These are phyloP conservation scores for cattle (Bos taurus) DNA, from an alignment of 2,113 vertebrate species.

Conservation along the genomic window ARS-UCD2.0 NC_037335.1:93994001-93994500, in stretches of 20 bases:
- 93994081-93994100: constrained; percentile 12
- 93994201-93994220: neutral
- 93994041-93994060: neutral
- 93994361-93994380: constrained; percentile 7
- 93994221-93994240: neutral
- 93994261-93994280: neutral
- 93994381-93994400: neutral
- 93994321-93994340: neutral
- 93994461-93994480: constrained; percentile 28
- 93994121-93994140: neutral
- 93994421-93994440: constrained; percentile 42
- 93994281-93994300: neutral
- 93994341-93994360: constrained; percentile 15
- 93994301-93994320: neutral
- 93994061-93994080: neutral
- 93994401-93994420: neutral
- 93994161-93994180: neutral
- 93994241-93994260: neutral
- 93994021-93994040: neutral
- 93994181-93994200: neutral
- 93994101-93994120: neutral
- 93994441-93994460: constrained; percentile 14
- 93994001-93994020: neutral
- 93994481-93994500: neutral
- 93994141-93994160: neutral